Evolutionary conservation across 1,140 invertebrate genomes (phyloP), one percentile per base, ranked within the genome.

Genomic region (Drosophila trapezifrons): DNA sequence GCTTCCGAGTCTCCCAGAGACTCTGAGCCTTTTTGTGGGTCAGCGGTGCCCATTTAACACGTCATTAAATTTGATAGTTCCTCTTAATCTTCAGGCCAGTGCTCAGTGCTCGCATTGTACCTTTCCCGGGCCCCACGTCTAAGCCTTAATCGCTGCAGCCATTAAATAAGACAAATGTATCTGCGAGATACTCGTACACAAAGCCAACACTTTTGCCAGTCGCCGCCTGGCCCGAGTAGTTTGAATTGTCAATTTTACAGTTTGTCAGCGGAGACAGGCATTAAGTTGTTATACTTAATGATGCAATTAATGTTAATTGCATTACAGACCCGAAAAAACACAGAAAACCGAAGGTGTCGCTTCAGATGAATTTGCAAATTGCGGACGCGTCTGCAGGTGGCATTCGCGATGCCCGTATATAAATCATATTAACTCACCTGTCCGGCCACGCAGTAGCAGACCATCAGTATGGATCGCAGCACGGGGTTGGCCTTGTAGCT

Each of bases 401-500:
- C 32, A 35, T 57, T 37, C 32, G 6, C 20, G 5, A 65, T 45
- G 35, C 46, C 17, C 20, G 6, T 25, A 52, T 22, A 25, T 7
- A 15, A 58, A 18, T 67, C 52, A 38, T 49, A n/a, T 6, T 42
- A 62, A 72, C 74, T 86, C 69, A 92, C 91, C 86, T 97, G 95
- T 69, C 96, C 95, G 58, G 96, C 94, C 7, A 95, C 90, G 12
- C 94, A 95, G 76, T 96, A 96, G 71, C 94, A 94, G 7, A 95
- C 35, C 52, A 95, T 93, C 8, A 98, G 90, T 46, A 98, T 92
- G 12, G 96, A 93, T 69, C 95, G 93, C 9, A 98, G 90, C 0
- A 96, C 95, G 17, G 94, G 69, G 67, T 94, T 96, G 3, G 97
- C 97, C 93, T 97, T 97, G 91, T 96, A 98, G 4, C 96, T 93